phyloP scores from a whole-genome alignment of 1,140 invertebrate species.

The Asobara japonica region DNA sequence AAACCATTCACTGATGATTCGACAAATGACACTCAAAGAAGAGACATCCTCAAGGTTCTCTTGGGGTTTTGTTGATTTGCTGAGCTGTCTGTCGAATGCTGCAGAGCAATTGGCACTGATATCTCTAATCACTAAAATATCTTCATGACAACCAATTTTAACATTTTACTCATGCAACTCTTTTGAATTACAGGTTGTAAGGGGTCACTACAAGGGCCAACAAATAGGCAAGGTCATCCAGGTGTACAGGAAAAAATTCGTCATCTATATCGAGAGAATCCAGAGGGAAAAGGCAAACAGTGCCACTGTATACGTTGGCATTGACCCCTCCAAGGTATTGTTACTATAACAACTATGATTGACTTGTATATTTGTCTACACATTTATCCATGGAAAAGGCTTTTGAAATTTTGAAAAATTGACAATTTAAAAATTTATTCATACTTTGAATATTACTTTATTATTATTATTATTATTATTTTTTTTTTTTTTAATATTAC shows the following conservation, averaged over 20 bases:
- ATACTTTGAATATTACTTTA: too few relatives aligned
- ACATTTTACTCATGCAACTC: conserved; percentile 11
- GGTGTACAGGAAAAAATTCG: conserved; percentile 98
- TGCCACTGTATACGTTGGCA: conserved; percentile 97
- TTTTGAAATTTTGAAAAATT: too few relatives aligned
- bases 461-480: too few relatives aligned
- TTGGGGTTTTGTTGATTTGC: conserved; percentile 42
- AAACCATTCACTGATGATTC: conserved; percentile 69
- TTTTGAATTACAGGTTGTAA: conserved; percentile 77
- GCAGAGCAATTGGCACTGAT: conserved; percentile 71
- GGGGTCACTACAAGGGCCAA: conserved; percentile 99
- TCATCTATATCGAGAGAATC: conserved; percentile 98
- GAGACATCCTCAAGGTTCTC: conserved; percentile 63
- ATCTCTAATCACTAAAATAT: not conserved
- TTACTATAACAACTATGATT: too few relatives aligned
- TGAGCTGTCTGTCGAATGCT: conserved; percentile 58
- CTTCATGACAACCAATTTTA: conserved; percentile 1
- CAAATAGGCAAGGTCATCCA: conserved; percentile 99
- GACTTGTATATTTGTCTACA: too few relatives aligned
- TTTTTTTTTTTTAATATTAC: too few relatives aligned
- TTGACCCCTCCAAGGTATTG: conserved; percentile 97
- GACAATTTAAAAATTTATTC: too few relatives aligned
- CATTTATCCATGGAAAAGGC: not conserved
- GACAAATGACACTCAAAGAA: conserved; percentile 51
- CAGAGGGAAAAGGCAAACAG: conserved; percentile 99